These are phyloP conservation scores for Cossypha niveicapilla DNA, from an alignment of 2,797 vertebrate genomes.

Conservation along the genomic window DNA sequence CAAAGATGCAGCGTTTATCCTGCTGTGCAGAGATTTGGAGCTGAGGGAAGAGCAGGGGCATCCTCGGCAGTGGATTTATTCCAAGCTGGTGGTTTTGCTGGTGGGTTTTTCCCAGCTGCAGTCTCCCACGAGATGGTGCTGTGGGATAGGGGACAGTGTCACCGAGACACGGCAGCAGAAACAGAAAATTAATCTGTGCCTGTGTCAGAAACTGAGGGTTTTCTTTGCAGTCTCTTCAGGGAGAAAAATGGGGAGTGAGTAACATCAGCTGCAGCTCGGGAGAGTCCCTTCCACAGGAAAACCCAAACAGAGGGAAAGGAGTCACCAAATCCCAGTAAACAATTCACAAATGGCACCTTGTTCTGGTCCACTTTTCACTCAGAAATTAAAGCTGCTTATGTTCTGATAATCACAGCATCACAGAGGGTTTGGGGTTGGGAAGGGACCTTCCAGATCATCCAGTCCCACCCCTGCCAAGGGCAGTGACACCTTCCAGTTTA, in stretches of 20 bases:
- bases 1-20: accelerated
- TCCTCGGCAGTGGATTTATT: background rate
- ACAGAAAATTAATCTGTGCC: background rate
- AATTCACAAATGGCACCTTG: background rate
- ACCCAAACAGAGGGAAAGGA: background rate
- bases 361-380: background rate
- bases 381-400: background rate
- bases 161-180: accelerated
- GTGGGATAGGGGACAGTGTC: background rate
- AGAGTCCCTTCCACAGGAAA: background rate
- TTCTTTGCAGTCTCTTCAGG: background rate
- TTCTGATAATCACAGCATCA: too few relatives aligned
- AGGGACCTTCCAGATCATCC: background rate
- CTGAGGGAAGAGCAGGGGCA: accelerated
- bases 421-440: background rate
- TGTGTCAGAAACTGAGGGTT: background rate
- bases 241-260: background rate
- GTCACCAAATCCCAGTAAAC: background rate
- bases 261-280: background rate
- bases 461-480: accelerated
- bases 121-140: conserved; percentile 60
- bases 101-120: background rate
- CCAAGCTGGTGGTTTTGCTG: background rate
- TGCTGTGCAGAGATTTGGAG: background rate
- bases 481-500: background rate